Percentiles rank a stretch among this genome's conserved stretches.
Evolutionary conservation across 2,797 vertebrate species (phyloP).

Genomic region (Sebastolobus altivelis): DNA sequence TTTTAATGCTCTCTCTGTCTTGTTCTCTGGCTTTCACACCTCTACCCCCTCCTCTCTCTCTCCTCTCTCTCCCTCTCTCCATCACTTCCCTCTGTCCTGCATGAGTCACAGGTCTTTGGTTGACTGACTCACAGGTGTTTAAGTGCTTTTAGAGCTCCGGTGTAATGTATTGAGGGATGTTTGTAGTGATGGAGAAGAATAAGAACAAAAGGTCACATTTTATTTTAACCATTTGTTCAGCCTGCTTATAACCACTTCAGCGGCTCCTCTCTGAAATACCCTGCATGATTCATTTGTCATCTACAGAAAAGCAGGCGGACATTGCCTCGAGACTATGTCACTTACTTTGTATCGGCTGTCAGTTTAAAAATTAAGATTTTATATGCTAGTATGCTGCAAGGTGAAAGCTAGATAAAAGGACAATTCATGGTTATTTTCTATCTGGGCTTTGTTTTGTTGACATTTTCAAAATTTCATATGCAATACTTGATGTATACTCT

Average conservation of each 20-base stretch:
- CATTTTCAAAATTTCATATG: not conserved
- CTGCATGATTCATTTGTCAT: slow-evolving; percentile 54
- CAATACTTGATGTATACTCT: not conserved
- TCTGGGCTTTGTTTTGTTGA: not conserved
- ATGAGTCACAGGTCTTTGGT: slow-evolving; percentile 68
- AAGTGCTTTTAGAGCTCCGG: slow-evolving; percentile 68
- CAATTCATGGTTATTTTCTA: not conserved
- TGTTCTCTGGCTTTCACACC: not conserved
- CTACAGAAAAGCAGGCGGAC: slow-evolving; percentile 10
- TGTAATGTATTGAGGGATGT: slow-evolving; percentile 59
- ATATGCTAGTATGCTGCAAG: not conserved
- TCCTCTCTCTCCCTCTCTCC: not conserved
- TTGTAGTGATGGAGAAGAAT: slow-evolving; percentile 58
- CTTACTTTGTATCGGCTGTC: slow-evolving; percentile 13
- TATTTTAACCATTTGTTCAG: slow-evolving; percentile 57
- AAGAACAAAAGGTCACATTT: slow-evolving; percentile 69
- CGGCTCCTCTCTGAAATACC: slow-evolving; percentile 37
- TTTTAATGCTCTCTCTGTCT: slow-evolving; percentile 13
- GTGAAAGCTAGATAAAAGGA: not conserved
- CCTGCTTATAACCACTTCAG: slow-evolving; percentile 53
- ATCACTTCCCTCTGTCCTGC: slow-evolving; percentile 13
- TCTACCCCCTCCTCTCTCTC: not conserved
- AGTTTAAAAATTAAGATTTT: slow-evolving; percentile 1
- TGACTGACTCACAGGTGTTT: slow-evolving; percentile 74
- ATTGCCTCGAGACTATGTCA: not conserved